phyloP scores from a whole-genome alignment of 2,888 invertebrate genomes.

The Drosophila falleni region DNA sequence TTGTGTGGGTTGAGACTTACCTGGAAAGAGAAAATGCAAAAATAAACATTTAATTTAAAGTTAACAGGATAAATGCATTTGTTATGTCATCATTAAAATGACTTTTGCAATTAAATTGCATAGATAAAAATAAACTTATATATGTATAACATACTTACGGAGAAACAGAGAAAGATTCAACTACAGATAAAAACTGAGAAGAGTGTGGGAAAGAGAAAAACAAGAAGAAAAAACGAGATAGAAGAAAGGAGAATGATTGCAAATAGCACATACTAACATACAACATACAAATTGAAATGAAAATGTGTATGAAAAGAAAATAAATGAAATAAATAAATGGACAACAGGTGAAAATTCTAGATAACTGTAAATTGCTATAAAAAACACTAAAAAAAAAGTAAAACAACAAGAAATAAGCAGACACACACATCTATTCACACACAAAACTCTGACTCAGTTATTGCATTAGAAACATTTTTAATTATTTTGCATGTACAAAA shows the following conservation, averaged over 20 bases:
- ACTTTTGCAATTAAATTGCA: constrained; percentile 27
- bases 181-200: background rate
- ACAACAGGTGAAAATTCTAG: constrained; percentile 41
- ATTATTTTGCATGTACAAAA: constrained; percentile 25
- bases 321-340: constrained; percentile 32
- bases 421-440: constrained; percentile 13
- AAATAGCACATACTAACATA: constrained; percentile 2
- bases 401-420: background rate
- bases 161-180: background rate
- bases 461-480: constrained; percentile 35
- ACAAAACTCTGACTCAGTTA: constrained; percentile 17
- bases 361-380: constrained; percentile 37
- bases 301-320: background rate
- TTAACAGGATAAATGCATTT: constrained; percentile 14
- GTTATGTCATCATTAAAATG: background rate
- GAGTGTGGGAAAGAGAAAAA: background rate
- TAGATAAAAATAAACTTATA: constrained; percentile 2
- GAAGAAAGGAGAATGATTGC: background rate
- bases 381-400: too few relatives aligned
- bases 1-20: constrained; percentile 24
- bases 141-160: constrained; percentile 17
- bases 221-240: background rate
- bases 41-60: constrained; percentile 21
- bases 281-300: constrained; percentile 25
- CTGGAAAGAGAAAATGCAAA: constrained; percentile 31